phyloP scores from a whole-genome alignment of 2,888 invertebrate genomes.

The Sipha maydis region DNA sequence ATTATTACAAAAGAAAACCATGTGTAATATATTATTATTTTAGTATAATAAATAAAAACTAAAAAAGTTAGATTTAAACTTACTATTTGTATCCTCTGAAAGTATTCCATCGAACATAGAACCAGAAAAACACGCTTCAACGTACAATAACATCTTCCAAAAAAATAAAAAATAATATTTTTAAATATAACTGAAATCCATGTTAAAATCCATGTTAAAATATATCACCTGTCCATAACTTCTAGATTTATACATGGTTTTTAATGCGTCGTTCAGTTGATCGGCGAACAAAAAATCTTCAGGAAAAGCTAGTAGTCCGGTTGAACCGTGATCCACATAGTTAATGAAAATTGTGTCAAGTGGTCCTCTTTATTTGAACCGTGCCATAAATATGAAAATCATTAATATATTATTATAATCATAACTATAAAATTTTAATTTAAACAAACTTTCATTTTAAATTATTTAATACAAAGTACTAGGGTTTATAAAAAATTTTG shows the following conservation, averaged over 20 bases:
- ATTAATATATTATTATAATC: neutral
- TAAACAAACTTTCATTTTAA: too few species aligned
- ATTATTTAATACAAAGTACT: too few species aligned
- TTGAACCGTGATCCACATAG: conserved; percentile 74
- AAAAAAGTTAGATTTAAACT: conserved; percentile 63
- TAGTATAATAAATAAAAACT: too few species aligned
- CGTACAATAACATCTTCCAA: conserved; percentile 73
- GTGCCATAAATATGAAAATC: neutral
- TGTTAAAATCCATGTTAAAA: conserved; percentile 18
- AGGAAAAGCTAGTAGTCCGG: conserved; percentile 71
- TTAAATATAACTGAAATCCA: conserved; percentile 52
- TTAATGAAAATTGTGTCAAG: conserved; percentile 73
- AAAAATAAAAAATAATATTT: conserved; percentile 63
- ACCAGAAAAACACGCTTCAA: conserved; percentile 74
- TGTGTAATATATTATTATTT: neutral
- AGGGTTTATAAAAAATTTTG: too few species aligned
- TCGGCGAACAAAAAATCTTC: conserved; percentile 67
- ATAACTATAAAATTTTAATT: neutral
- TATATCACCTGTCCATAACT: neutral
- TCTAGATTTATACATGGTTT: conserved; percentile 61
- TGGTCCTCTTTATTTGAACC: conserved; percentile 68
- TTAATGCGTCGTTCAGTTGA: conserved; percentile 66
- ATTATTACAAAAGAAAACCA: neutral
- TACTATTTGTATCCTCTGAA: conserved; percentile 70
- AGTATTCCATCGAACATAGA: conserved; percentile 73